Base-by-base conservation (phyloP, 2,888 invertebrate genomes). In the Galerucella calmariensis region DNA sequence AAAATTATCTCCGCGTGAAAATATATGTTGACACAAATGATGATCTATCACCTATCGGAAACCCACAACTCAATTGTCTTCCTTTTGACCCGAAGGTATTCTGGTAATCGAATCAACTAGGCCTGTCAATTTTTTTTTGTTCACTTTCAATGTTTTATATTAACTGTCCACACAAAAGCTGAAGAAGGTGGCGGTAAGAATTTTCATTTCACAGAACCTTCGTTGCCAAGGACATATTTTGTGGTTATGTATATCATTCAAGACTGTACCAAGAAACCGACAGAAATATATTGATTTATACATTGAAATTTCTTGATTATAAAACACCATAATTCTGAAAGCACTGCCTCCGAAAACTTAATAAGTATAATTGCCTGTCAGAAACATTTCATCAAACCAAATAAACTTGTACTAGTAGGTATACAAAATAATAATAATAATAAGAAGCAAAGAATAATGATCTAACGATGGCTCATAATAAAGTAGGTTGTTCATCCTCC, bases 401-500 rank as follows among this genome's bases (percentile, higher is more conserved):
- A 75, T 70, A 67, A 75, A 75, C 69, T 72, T 51, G 69, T 72
- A 69, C 59, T 61, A 65, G 65, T 20, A 20, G 20, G 20, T 72
- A 65, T 65, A 58, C 67, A 56, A 69, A 56, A 75, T 67, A 41
- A 41, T 41, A 41, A 41, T 41, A 41, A 75, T 62, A 16, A 56
- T 71, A 72, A 67, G 12, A 12, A 59, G 59, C 20, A 69, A 67
- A 69, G 62, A 67, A 70, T 76, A 73, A 76, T 73, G 69, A 68
- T 35, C 70, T 62, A 73, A 76, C 76, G 72, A 76, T 74, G 62
- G 72, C 74, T 74, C 73, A 73, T 77, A 77, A 77, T 77, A 77
- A 75, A 77, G 73, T 77, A 68, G 69, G 75, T 77, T 77, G 75
- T 77, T 75, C 73, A 73, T 75, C 77, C 75, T 68, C 63, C 44